Conservation (phyloP, 2,113 vertebrate genomes). For the Lophochroa leadbeateri region DNA sequence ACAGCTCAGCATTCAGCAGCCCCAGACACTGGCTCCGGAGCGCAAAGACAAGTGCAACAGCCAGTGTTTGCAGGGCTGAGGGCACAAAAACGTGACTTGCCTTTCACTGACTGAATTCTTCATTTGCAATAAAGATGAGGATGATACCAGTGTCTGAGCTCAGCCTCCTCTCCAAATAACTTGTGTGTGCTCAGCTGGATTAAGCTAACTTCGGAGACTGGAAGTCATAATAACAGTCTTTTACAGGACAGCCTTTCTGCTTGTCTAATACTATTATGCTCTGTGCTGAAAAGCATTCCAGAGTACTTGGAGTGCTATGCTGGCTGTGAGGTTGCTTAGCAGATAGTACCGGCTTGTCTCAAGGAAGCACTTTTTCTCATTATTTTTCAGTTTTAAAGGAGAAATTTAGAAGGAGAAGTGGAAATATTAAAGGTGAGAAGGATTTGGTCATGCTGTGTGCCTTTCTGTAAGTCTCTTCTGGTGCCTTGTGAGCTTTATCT, state of each 20-base stretch:
- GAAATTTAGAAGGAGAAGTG: conserved; percentile 24
- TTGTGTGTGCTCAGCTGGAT: conserved; percentile 66
- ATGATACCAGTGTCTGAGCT: conserved; percentile 41
- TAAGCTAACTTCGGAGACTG: conserved; percentile 56
- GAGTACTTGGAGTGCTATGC: conserved; percentile 25
- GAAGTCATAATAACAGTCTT: conserved; percentile 63
- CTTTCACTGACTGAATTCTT: conserved; percentile 40
- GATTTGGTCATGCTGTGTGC: neutral
- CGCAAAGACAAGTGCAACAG: neutral
- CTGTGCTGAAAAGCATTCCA: conserved; percentile 60
- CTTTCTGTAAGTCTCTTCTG: neutral
- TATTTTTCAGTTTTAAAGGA: conserved; percentile 28
- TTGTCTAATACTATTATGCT: conserved; percentile 59
- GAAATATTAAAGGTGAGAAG: conserved; percentile 45
- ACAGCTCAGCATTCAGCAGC: neutral
- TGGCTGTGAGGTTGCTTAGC: conserved; percentile 46
- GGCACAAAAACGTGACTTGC: conserved; percentile 45
- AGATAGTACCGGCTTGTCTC: conserved; percentile 45
- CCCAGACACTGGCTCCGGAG: neutral
- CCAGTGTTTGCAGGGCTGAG: conserved; percentile 36
- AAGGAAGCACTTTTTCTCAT: conserved; percentile 42
- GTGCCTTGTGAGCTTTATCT: neutral
- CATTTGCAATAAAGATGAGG: conserved; percentile 36
- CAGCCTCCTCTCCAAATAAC: conserved; percentile 50
- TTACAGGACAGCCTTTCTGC: conserved; percentile 57